These are phyloP conservation scores for Quadroppia sp. DNA, from an alignment of 2,888 invertebrate species.

Conservation along the genomic window DNA sequence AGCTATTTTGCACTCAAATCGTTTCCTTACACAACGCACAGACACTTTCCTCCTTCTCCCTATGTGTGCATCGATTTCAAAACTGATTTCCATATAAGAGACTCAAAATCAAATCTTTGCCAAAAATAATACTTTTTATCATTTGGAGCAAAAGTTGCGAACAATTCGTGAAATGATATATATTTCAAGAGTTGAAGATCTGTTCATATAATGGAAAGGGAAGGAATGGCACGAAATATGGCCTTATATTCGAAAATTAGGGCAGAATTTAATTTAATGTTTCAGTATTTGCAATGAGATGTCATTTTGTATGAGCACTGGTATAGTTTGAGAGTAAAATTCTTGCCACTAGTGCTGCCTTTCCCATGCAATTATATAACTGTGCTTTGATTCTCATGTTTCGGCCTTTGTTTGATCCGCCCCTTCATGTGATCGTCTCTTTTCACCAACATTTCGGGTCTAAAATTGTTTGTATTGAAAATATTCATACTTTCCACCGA, in stretches of 20 bases:
- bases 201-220: neutral
- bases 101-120: slow-evolving; percentile 25
- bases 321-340: neutral
- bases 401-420: slow-evolving; percentile 32
- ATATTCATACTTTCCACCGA: neutral
- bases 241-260: slow-evolving; percentile 3
- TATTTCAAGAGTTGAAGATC: neutral
- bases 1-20: slow-evolving; percentile 14
- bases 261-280: slow-evolving; percentile 26
- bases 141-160: neutral
- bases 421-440: neutral
- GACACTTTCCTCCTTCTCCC: neutral
- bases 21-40: slow-evolving; percentile 9
- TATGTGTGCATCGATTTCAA: neutral
- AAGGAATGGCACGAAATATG: neutral
- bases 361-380: slow-evolving; percentile 31
- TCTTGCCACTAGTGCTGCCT: slow-evolving; percentile 5
- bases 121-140: slow-evolving; percentile 2
- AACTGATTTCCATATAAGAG: slow-evolving; percentile 29
- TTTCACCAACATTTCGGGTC: neutral
- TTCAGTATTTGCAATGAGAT: neutral
- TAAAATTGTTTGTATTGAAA: neutral
- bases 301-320: neutral
- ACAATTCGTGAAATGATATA: neutral
- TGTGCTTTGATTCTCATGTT: slow-evolving; percentile 16